Base-by-base conservation (phyloP, 2,888 invertebrate genomes). In the Drosophila fulvimacula region DNA sequence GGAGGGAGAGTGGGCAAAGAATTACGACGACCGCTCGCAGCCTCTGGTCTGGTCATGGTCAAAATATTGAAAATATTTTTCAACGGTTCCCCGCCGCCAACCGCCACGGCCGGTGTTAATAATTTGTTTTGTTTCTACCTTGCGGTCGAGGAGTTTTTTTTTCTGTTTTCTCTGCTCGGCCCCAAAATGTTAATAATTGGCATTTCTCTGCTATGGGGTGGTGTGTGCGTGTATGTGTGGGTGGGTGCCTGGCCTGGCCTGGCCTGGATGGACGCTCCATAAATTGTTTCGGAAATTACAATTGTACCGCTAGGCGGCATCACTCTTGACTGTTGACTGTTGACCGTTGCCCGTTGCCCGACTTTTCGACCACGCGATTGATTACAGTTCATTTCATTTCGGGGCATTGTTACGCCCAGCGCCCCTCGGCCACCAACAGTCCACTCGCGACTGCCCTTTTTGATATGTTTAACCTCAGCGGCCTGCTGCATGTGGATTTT, bases 311-410 rank as follows among this genome's bases (percentile, higher is more conserved):
- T 65, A 46, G 53, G 27, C 63, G 44, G 62, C 62, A 27, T 44
- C 44, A 6, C 27, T 19, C 32, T 41, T 39, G 59, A 63, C 77
- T 30, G 48, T 44, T 51, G 56, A 62, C 73, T 67, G 63, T 60
- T 69, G 73, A 38, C 46, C 63, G 69, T n/a, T n/a, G n/a, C n/a
- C n/a, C 69, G 63, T 60, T 69, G 73, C 41, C 46, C 63, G 69
- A 56, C 68, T 58, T 55, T 55, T 39, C 41, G 72, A 55, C 75
- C 70, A 68, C 71, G 64, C 65, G 81, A 84, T 84, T 84, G 84
- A 84, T 87, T 87, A 87, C 88, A 79, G 88, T 77, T 84, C 84
- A 87, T 84, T 84, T 85, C 85, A 84, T 79, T 81, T 79, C 64
- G 19, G 61, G 69, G 66, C 68, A 69, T 73, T 76, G 69, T 69